phyloP scores from a whole-genome alignment of 2,113 vertebrate genomes.

The Cacatua alba region DNA sequence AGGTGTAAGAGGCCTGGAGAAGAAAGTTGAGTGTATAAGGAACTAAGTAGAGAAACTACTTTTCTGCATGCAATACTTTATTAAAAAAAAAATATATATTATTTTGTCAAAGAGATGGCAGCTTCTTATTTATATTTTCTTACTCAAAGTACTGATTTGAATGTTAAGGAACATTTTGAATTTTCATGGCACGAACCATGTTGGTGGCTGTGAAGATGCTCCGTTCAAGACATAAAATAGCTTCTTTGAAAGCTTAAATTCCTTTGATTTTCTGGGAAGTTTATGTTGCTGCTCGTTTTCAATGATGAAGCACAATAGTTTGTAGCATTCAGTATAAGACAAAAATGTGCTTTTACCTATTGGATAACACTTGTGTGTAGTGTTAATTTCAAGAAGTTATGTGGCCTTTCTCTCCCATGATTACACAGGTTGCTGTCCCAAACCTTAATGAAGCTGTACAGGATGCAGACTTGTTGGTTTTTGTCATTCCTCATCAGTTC shows the following conservation, averaged over 20 bases:
- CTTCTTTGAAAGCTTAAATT: background rate
- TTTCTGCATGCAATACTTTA: background rate
- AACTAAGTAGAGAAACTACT: background rate
- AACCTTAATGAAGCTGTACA: constrained; percentile 83
- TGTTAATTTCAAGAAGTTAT: background rate
- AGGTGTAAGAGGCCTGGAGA: background rate
- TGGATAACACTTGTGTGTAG: background rate
- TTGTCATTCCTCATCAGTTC: constrained; percentile 93
- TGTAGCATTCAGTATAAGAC: background rate
- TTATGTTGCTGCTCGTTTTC: background rate
- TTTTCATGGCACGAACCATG: background rate
- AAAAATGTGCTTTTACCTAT: background rate
- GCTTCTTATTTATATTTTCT: background rate
- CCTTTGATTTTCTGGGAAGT: background rate
- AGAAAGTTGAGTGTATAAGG: background rate
- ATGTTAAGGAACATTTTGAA: background rate
- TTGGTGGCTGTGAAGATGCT: background rate
- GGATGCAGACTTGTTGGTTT: constrained; percentile 89
- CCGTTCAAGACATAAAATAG: background rate
- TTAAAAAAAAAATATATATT: background rate
- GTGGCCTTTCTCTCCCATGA: background rate
- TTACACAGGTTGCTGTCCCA: constrained; percentile 83
- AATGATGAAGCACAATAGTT: background rate
- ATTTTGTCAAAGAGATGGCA: background rate
- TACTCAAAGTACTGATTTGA: background rate